Percentiles rank a stretch among this genome's conserved stretches.
phyloP scores from a whole-genome alignment of 2,888 invertebrate species.

The Melipona beecheii region DNA sequence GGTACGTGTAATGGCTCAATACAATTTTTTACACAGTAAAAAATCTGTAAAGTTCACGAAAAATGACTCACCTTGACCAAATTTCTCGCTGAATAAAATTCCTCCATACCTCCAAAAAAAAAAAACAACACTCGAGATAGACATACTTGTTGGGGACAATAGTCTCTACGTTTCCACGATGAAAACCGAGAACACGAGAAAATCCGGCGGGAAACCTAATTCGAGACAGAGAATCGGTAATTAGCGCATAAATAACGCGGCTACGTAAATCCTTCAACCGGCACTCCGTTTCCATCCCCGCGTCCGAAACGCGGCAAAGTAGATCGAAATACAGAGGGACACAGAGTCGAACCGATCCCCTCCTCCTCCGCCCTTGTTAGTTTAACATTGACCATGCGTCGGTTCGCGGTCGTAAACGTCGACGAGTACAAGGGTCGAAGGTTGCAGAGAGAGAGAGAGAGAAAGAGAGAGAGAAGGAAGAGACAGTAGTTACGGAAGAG shows the following conservation, averaged over 20 bases:
- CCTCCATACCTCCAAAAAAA: no score
- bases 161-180: background rate
- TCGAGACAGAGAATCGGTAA: background rate
- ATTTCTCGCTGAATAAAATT: no score
- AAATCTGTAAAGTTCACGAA: no score
- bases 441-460: slow-evolving; percentile 36
- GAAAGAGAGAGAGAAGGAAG: background rate
- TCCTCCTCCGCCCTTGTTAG: slow-evolving; percentile 19
- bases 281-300: background rate
- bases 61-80: no score
- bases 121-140: no score
- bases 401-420: slow-evolving; percentile 66
- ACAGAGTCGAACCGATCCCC: background rate
- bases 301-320: background rate
- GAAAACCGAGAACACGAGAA: background rate
- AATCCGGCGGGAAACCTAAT: no score
- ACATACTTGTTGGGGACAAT: background rate
- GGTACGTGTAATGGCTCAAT: no score
- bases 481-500: slow-evolving; percentile 38
- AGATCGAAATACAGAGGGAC: slow-evolving; percentile 21
- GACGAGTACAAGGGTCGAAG: slow-evolving; percentile 47
- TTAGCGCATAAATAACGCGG: background rate
- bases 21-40: no score
- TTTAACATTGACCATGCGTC: slow-evolving; percentile 58
- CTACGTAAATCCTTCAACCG: background rate